A percentile compares a stretch with the other conserved stretches of the same genome.
Evolutionary conservation across 2,113 vertebrate species (phyloP).

Genomic region (Corydoras maculifer): DNA sequence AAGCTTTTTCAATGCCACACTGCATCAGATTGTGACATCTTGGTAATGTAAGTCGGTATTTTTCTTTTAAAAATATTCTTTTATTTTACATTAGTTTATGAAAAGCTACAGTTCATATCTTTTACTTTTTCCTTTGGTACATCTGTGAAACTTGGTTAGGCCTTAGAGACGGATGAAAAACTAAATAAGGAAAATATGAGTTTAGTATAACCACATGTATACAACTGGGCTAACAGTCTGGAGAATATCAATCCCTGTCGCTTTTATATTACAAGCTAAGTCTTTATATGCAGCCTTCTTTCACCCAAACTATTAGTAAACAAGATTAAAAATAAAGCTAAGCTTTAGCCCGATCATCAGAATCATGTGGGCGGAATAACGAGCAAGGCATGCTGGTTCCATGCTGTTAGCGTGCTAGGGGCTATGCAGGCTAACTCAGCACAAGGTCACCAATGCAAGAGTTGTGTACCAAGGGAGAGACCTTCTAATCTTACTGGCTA

Average conservation of each 20-base stretch:
- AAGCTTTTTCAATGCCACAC: too few species aligned
- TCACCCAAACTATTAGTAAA: conserved; percentile 25
- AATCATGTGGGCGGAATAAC: conserved; percentile 52
- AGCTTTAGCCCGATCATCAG: conserved; percentile 21
- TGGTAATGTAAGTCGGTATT: too few species aligned
- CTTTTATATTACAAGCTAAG: too few species aligned
- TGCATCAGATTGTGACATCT: too few species aligned
- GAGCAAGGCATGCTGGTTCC: conserved; percentile 46
- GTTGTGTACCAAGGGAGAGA: conserved; percentile 34
- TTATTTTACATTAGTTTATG: too few species aligned
- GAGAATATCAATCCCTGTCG: background rate
- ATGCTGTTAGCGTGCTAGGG: conserved; percentile 54
- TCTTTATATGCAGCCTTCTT: background rate
- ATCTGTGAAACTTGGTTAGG: too few species aligned
- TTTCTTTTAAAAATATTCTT: too few species aligned
- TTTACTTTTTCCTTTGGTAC: too few species aligned
- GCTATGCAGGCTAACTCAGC: conserved; percentile 45
- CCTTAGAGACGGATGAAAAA: too few species aligned
- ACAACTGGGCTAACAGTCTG: background rate
- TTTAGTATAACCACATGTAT: too few species aligned
- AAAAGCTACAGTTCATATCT: too few species aligned
- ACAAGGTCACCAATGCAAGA: conserved; percentile 44
- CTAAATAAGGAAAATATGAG: too few species aligned
- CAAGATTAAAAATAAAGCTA: conserved; percentile 24
- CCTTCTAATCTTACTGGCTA: conserved; percentile 37